Evolutionary conservation across 2,888 invertebrate genomes (phyloP), one percentile per base, ranked within the genome.

Genomic region (Lepidocyrtoides sp.): DNA sequence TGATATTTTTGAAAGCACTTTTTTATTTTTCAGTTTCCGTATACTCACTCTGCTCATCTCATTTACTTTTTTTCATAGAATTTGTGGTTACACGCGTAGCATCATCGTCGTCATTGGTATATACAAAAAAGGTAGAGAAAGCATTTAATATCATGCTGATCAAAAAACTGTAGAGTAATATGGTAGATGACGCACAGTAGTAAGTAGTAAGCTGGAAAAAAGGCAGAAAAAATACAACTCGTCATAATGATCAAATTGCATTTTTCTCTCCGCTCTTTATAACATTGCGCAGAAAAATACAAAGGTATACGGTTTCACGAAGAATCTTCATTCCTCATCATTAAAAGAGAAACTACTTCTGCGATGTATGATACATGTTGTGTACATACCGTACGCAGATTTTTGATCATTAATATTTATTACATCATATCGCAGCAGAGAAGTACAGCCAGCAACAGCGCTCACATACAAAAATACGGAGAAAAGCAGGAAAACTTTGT

Each of bases 1-100:
- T 89, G 89, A 75, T 89, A 69, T 66, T 89, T 89, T 82, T 88
- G 54, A 88, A 79, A 41, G 81, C 17, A 63, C 23, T 88, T 81
- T 36, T 48, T 48, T 87, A 12, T 87, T 29, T 41, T n/a, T 87
- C 32, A 54, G 1, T 75, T 51, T 44, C 23, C 12, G 10, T 81
- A 2, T 60, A 14, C 36, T 14, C 23, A 41, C 44, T n/a, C 36
- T 29, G n/a, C 72, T 20, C 72, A 23, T 48, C 75, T 75, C 69
- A 12, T 0, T 1, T 44, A 12, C 5, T 44, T 69, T 20, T 75
- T 48, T 75, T 36, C 23, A 75, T 0, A 14, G n/a, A 75, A 75
- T 12, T 51, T 51, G 48, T 48, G 51, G 48, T 75, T 66, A 12
- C 51, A 36, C 20, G 29, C 26, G 66, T 57, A 20, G 17, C 60